These are phyloP conservation scores for Caenorhabditis macrosperma DNA, from an alignment of 2,888 invertebrate species.

Conservation along the genomic window DNA sequence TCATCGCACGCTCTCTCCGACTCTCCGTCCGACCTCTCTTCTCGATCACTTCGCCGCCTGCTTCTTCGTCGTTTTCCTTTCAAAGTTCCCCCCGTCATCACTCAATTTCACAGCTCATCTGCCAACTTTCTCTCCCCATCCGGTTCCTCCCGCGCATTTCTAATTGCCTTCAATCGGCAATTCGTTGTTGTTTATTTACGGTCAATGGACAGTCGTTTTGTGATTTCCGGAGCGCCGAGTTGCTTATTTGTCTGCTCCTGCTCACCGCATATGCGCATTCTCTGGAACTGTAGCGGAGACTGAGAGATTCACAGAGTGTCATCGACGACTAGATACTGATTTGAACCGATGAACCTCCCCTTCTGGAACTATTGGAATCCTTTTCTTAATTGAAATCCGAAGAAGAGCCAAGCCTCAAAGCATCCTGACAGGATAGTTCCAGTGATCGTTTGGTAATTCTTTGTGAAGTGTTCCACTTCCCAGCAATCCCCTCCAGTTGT, in stretches of 20 bases:
- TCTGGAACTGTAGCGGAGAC: too few species aligned
- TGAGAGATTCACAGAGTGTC: too few species aligned
- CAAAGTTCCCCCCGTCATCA: neutral
- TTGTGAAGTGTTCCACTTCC: too few species aligned
- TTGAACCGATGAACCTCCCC: too few species aligned
- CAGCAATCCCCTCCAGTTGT: too few species aligned
- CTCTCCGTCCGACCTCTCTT: constrained; percentile 14
- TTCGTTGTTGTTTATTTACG: constrained; percentile 2
- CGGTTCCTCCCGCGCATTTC: neutral
- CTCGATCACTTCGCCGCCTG: neutral
- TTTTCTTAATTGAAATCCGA: too few species aligned
- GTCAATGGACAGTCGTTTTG: neutral
- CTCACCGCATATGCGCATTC: too few species aligned
- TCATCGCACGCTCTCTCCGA: constrained; percentile 19
- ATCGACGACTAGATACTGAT: too few species aligned
- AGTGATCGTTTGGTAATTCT: too few species aligned
- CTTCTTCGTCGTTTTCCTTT: constrained; percentile 14
- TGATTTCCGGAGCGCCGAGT: neutral
- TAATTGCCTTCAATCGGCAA: constrained; percentile 27
- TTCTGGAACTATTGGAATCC: too few species aligned
- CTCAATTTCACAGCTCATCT: neutral
- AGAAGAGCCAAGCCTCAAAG: too few species aligned
- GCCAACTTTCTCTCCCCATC: neutral
- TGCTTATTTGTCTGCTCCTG: neutral
- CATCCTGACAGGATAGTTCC: too few species aligned